A percentile compares a stretch with the other conserved stretches of the same genome.
These are phyloP conservation scores for Hirtodrosophila cameraria DNA, from an alignment of 2,888 invertebrate species.

Conservation along the genomic window DNA sequence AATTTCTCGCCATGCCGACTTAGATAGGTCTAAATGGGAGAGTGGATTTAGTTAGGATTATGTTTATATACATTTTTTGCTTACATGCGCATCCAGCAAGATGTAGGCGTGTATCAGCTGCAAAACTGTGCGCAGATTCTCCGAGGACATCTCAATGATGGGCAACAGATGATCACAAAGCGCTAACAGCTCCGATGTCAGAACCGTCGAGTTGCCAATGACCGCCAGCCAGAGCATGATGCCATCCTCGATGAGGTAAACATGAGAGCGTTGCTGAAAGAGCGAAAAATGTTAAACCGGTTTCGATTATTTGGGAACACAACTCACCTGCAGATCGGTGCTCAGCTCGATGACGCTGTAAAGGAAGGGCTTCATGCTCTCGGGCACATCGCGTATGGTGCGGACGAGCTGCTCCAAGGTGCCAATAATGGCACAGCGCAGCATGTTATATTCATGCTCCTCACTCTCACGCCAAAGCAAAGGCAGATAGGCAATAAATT, in stretches of 20 bases:
- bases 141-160: slow-evolving; percentile 92
- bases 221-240: slow-evolving; percentile 95
- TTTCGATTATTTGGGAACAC: not conserved
- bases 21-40: slow-evolving; percentile 87
- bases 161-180: slow-evolving; percentile 90
- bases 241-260: slow-evolving; percentile 96
- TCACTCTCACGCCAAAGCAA: slow-evolving; percentile 94
- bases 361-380: slow-evolving; percentile 87
- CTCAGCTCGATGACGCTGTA: slow-evolving; percentile 89
- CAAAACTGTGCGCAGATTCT: slow-evolving; percentile 91
- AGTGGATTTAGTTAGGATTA: not conserved
- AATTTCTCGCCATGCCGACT: slow-evolving; percentile 89
- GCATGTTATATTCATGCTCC: slow-evolving; percentile 91
- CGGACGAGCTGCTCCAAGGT: slow-evolving; percentile 92
- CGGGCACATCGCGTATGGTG: slow-evolving; percentile 87
- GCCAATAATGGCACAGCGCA: slow-evolving; percentile 94
- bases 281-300: not conserved
- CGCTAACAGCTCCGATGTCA: slow-evolving; percentile 88
- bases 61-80: not conserved
- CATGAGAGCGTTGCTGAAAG: slow-evolving; percentile 89
- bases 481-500: slow-evolving; percentile 93
- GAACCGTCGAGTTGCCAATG: slow-evolving; percentile 89
- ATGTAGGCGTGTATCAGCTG: slow-evolving; percentile 93
- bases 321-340: slow-evolving; percentile 89
- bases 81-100: slow-evolving; percentile 87